Base-by-base conservation (phyloP, 2,888 invertebrate genomes). In the Melitaea athalia region DNA sequence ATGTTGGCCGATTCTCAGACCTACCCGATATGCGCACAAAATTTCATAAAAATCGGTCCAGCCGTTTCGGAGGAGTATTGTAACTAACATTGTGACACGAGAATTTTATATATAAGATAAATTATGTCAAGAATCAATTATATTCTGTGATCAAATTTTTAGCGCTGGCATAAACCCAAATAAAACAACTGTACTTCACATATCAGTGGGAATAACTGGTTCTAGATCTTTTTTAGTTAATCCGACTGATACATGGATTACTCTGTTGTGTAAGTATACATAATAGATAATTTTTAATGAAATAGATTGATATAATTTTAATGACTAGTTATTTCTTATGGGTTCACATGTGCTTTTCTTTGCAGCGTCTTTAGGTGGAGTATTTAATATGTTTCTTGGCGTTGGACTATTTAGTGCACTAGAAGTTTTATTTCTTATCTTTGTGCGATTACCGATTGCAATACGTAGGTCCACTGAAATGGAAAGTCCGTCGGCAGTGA, bases 361-460 rank as follows among this genome's bases (percentile, higher is more conserved):
- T 84, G 2, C 85, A 92, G 92, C 92, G 0, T 92, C 92, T 0
- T 73, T 92, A 33, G 92, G 92, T 4, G 92, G 92, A 47, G 87
- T 92, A 2, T 92, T 92, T 77, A 92, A 89, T 72, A 91, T 92
- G 92, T 92, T 92, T 73, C 77, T 92, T 5, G 92, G 92, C 8
- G 87, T 92, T 0, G 91, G 92, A 6, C 69, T 92, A 5, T 89
- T 92, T 69, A 92, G 91, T 72, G 89, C 85, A 0, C 72, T 92
- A 24, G 92, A 92, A 76, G 74, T 91, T 11, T 15, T 91, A 2
- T 87, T 81, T 67, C 76, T 90, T 0, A 42, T 78, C 4, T 67
- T 78, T 5, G 72, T 81, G 12, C 76, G 76, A 60, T 64, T 81
- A 11, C 81, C 81, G 1, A 70, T 76, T 5, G 80, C 80, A 8